Percentiles rank a stretch among this genome's conserved stretches.
Conservation (phyloP, 2,797 vertebrate genomes). For the Crossoptilon crossoptilon region DNA sequence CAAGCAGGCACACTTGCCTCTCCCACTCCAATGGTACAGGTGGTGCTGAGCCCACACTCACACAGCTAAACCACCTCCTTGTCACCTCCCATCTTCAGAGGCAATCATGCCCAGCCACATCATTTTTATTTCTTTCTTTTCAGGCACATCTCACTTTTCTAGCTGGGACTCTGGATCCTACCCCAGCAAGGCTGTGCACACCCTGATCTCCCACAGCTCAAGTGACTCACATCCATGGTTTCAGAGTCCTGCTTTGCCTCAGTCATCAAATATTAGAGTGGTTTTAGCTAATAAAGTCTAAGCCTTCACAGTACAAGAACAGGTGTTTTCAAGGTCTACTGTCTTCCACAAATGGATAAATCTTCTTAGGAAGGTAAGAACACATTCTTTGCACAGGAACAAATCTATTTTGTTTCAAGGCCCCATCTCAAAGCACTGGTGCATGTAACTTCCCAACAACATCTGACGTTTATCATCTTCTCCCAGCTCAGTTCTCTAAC, state of each 20-base stretch:
- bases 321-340: neutral
- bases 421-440: neutral
- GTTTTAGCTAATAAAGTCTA: neutral
- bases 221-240: neutral
- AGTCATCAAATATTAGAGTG: neutral
- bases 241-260: neutral
- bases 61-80: neutral
- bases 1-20: neutral
- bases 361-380: neutral
- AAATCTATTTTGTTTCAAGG: conserved; percentile 10
- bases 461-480: neutral
- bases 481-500: neutral
- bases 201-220: neutral
- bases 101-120: rapidly evolving
- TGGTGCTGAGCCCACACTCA: neutral
- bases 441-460: neutral
- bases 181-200: neutral
- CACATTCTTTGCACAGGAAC: neutral
- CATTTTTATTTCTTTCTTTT: neutral
- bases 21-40: neutral
- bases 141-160: neutral
- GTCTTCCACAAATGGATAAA: neutral
- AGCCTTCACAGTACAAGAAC: neutral
- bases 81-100: neutral
- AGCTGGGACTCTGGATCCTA: neutral